Evolutionary conservation across 2,797 vertebrate genomes (phyloP), one percentile per base, ranked within the genome.

Genomic region (Sciaenops ocellatus): DNA sequence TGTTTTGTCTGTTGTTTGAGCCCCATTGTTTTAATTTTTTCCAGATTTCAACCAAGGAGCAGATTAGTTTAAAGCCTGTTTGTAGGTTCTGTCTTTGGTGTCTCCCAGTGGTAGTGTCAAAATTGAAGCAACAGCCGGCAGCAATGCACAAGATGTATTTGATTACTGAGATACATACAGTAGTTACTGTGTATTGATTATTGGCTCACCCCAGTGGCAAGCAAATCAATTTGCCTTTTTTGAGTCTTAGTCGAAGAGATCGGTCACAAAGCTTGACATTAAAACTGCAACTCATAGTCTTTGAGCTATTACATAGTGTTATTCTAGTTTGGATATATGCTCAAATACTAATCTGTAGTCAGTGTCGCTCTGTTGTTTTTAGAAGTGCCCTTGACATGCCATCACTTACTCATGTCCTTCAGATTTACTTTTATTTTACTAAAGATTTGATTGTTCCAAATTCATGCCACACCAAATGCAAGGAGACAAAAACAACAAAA

Each of bases 141-240:
- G 54, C 52, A 22, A 44, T 16, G 8, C 28, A 69, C 16, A 64
- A 54, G 48, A 66, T 34, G 41, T 11, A 38, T 79, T 78, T 66
- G 28, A 65, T 48, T 60, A 66, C 22, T 30, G 59, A 47, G 48
- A 61, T 47, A 24, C 26, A 38, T 42, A 50, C 20, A 71, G 52
- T 70, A 64, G 55, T 73, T 78, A 51, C 34, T 62, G n/a, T 63
- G 52, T 41, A 62, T 74, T 79, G 59, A 75, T 69, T 72, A 68
- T 79, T 71, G 24, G 28, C n/a, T 82, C 51, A 66, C 13, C 70
- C 30, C 56, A 62, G 56, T 67, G 70, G 66, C 44, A 59, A 67
- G 9, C 28, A 76, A 69, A 61, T 80, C 63, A 76, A 12, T 84
- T 52, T 34, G 51, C 47, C 30, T 54, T 62, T 72, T 57, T 26